A percentile compares a stretch with the other conserved stretches of the same genome.
Conservation (phyloP, 2,888 invertebrate species). For the Ferdinandea cuprea region DNA sequence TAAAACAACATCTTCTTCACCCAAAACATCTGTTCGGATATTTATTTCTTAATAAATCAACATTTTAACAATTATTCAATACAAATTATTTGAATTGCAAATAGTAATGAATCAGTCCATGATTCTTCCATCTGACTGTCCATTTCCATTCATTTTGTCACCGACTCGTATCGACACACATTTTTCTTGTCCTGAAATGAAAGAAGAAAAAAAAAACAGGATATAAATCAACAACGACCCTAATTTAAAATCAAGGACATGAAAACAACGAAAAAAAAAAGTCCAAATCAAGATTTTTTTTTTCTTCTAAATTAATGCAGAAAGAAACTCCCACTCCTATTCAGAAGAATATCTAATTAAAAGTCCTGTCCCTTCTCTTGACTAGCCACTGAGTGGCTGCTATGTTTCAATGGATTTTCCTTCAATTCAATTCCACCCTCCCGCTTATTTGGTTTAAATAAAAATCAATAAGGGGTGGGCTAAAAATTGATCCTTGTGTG, state of each 20-base stretch:
- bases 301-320: constrained; percentile 50
- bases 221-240: constrained; percentile 71
- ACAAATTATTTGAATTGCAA: constrained; percentile 58
- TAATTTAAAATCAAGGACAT: constrained; percentile 71
- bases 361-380: constrained; percentile 64
- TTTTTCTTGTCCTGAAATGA: constrained; percentile 58
- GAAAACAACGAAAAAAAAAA: constrained; percentile 42
- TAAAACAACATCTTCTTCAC: background rate
- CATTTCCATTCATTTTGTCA: constrained; percentile 45
- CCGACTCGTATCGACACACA: constrained; percentile 53
- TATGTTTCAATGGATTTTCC: constrained; percentile 47
- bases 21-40: background rate
- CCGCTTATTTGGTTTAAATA: constrained; percentile 53
- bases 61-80: constrained; percentile 62
- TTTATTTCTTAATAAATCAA: constrained; percentile 40
- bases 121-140: constrained; percentile 24
- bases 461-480: constrained; percentile 66
- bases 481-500: constrained; percentile 47
- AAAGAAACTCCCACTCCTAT: constrained; percentile 59
- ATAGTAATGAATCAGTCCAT: constrained; percentile 18
- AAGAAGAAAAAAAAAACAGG: constrained; percentile 43
- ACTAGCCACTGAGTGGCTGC: constrained; percentile 68
- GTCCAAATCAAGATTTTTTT: constrained; percentile 33
- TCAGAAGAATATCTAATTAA: constrained; percentile 71
- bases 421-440: constrained; percentile 30